Base-by-base conservation (phyloP, 1,140 invertebrate species). In the Glossosoma conforme region DNA sequence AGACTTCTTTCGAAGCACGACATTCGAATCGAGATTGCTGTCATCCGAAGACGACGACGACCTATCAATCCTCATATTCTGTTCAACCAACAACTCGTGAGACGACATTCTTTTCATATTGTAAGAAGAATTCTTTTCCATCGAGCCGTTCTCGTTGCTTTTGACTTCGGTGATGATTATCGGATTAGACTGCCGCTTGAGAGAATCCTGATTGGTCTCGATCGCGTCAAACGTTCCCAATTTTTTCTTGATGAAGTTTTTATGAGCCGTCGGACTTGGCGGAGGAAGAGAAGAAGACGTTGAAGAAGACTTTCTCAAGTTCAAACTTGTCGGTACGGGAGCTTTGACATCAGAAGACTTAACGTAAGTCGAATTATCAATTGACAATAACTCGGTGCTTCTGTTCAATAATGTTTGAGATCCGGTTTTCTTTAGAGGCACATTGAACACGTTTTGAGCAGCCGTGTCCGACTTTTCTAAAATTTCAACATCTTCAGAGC, bases 1-100 rank as follows among this genome's bases (percentile, higher is more conserved):
- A 6, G 56, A 52, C 69, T 75, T 83, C 66, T 67, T 80, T 62
- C 65, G 75, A 65, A 76, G 66, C 64, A 74, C 76, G 56, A 73
- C 56, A 75, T 28, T 67, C 63, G 50, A 71, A 67, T 62, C 71
- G 68, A 14, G 66, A 72, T 58, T 53, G 18, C 50, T 42, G 24
- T 58, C 56, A 21, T 58, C 56, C 10, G 56, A 58, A 21, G 56
- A 58, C n/a, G 56, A 58, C 4, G 56, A 58, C 22, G 56, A 58
- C 18, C 56, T 36, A 45, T 58, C 56, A 10, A 28, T 54, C 9
- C 56, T 43, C 13, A 20, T 25, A 33, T 41, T 45, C 40, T 58
- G 56, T 50, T 58, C 56, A 17, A 49, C 35, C 10, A 58, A 44
- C 24, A 57, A 42, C 43, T 58, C 56, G 41, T 58, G 45, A 15